Percentiles rank a stretch among this genome's conserved stretches.
phyloP scores from a whole-genome alignment of 2,113 vertebrate species.

The Buteo buteo region DNA sequence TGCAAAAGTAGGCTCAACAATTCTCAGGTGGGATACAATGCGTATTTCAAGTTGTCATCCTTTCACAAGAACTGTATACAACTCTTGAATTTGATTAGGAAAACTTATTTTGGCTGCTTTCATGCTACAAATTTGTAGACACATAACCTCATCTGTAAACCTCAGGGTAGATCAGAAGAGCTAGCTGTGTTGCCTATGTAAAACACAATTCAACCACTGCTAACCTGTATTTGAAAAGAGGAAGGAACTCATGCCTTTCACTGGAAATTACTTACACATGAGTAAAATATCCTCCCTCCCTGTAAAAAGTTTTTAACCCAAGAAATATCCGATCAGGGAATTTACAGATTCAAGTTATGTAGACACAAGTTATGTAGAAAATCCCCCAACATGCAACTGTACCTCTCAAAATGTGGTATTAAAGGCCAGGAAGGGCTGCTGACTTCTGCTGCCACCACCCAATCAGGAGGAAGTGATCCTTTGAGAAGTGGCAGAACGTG shows the following conservation, averaged over 20 bases:
- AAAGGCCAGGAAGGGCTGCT: not conserved
- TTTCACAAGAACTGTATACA: not conserved
- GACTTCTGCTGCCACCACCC: not conserved
- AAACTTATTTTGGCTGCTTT: not conserved
- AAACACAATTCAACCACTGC: not conserved
- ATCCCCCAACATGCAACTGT: not conserved
- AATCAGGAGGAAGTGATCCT: not conserved
- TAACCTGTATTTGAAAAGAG: not conserved
- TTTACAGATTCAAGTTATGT: not conserved
- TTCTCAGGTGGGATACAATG: not conserved
- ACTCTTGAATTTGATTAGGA: not conserved
- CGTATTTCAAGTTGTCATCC: not conserved
- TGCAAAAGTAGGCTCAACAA: not conserved
- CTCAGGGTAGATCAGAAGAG: not conserved
- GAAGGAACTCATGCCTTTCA: not conserved
- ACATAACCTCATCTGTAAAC: not conserved
- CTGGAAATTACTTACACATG: not conserved
- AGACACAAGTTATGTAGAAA: not conserved
- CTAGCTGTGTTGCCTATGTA: not conserved
- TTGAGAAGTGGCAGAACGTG: not conserved
- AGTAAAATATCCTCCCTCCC: not conserved
- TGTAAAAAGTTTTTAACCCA: not conserved
- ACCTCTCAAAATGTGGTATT: not conserved
- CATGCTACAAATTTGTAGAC: not conserved
- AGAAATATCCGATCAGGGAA: not conserved